Evolutionary conservation across 2,797 vertebrate species (phyloP).

Genomic region (Poecilia wingei): DNA sequence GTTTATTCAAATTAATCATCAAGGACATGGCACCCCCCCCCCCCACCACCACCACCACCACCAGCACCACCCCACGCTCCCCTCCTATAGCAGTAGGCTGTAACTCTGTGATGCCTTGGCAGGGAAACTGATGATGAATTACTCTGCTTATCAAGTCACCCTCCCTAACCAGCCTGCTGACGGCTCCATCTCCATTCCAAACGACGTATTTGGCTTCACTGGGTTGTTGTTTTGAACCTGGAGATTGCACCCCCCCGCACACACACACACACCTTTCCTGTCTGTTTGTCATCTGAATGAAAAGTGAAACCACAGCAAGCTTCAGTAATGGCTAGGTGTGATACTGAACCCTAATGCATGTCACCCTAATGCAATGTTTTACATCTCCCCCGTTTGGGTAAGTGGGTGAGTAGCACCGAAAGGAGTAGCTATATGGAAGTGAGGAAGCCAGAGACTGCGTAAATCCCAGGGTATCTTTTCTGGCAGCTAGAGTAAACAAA

Average conservation of each 20-base stretch:
- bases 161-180: conserved; percentile 71
- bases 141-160: conserved; percentile 77
- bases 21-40: conserved; percentile 63
- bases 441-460: conserved; percentile 48
- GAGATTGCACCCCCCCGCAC: background rate
- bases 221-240: conserved; percentile 50
- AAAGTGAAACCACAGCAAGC: conserved; percentile 55
- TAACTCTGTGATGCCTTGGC: conserved; percentile 60
- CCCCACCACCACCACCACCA: conserved; percentile 11
- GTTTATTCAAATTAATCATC: conserved; percentile 84
- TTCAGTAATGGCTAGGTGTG: conserved; percentile 55
- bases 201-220: conserved; percentile 53
- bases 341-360: conserved; percentile 51
- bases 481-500: conserved; percentile 63
- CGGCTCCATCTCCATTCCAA: conserved; percentile 54
- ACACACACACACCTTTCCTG: background rate
- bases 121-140: conserved; percentile 83
- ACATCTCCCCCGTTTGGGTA: conserved; percentile 61
- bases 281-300: conserved; percentile 30
- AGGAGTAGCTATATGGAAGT: conserved; percentile 41
- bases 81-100: conserved; percentile 43
- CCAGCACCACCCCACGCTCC: background rate
- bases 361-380: conserved; percentile 37
- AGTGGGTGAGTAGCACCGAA: conserved; percentile 57
- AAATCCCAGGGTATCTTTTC: conserved; percentile 59